Conservation (phyloP, 2,888 invertebrate species). For the Papilio elwesi region DNA sequence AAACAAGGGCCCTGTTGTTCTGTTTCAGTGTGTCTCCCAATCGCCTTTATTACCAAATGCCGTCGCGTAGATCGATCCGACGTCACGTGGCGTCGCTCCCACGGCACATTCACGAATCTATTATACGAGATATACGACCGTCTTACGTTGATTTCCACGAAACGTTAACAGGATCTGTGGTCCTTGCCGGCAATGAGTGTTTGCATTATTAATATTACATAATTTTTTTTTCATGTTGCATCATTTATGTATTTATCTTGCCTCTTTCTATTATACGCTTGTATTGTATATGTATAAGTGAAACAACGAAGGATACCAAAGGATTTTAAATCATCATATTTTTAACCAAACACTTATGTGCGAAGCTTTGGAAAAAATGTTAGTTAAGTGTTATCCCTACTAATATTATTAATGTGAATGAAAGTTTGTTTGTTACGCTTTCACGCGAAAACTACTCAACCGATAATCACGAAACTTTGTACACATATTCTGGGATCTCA, state of each 20-base stretch:
- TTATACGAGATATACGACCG: not conserved
- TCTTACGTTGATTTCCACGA: conserved; percentile 2
- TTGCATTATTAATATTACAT: not conserved
- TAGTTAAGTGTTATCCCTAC: too few relatives aligned
- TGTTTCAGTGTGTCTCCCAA: conserved; percentile 2
- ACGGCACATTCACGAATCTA: not conserved
- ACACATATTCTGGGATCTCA: too few relatives aligned
- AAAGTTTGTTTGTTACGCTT: too few relatives aligned
- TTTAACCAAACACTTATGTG: too few relatives aligned
- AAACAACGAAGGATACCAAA: too few relatives aligned
- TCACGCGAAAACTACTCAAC: too few relatives aligned
- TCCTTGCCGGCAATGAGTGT: not conserved
- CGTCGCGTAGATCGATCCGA: conserved; percentile 12
- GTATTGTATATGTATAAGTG: too few relatives aligned
- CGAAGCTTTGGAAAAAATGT: too few relatives aligned
- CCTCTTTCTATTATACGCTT: too few relatives aligned
- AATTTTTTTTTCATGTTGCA: not conserved
- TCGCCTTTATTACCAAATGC: conserved; percentile 5
- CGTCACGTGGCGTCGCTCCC: conserved; percentile 11
- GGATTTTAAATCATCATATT: too few relatives aligned
- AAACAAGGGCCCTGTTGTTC: conserved; percentile 18
- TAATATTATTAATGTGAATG: too few relatives aligned
- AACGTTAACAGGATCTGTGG: not conserved
- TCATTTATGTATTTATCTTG: not conserved
- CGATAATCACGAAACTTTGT: too few relatives aligned